Conservation (phyloP, 2,888 invertebrate species). For the Celastrina argiolus region DNA sequence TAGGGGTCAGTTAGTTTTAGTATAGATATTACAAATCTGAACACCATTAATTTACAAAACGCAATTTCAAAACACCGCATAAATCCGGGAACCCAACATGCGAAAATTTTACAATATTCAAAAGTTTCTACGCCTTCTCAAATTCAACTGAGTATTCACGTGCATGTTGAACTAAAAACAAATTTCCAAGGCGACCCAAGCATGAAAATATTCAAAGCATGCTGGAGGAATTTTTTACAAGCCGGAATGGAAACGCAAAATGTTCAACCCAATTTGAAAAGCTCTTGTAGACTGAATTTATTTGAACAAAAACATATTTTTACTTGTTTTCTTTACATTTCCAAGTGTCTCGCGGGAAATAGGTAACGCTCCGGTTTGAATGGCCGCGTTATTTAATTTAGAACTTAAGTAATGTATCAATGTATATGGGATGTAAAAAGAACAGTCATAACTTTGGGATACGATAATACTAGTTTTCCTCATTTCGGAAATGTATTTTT, state of each 20-base stretch:
- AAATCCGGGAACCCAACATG: not conserved
- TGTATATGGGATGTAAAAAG: no score
- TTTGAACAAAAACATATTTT: conserved; percentile 19
- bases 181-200: conserved; percentile 16
- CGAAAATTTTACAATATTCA: not conserved
- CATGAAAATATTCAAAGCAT: conserved; percentile 22
- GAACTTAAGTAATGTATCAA: conserved; percentile 2
- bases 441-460: no score
- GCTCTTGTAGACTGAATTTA: conserved; percentile 12
- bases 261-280: conserved; percentile 15
- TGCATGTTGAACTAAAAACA: conserved; percentile 15
- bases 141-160: conserved; percentile 15
- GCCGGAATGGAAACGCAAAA: conserved; percentile 11
- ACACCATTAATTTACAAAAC: not conserved
- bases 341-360: not conserved
- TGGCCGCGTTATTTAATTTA: not conserved
- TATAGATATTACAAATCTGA: no score
- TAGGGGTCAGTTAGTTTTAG: no score
- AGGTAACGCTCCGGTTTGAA: not conserved
- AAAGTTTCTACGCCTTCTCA: conserved; percentile 7
- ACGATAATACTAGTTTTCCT: no score
- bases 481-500: no score
- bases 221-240: conserved; percentile 9
- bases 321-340: conserved; percentile 15
- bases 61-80: not conserved